A percentile compares a stretch with the other conserved stretches of the same genome.
phyloP scores from a whole-genome alignment of 2,888 invertebrate species.

The Tortricodes alternella region DNA sequence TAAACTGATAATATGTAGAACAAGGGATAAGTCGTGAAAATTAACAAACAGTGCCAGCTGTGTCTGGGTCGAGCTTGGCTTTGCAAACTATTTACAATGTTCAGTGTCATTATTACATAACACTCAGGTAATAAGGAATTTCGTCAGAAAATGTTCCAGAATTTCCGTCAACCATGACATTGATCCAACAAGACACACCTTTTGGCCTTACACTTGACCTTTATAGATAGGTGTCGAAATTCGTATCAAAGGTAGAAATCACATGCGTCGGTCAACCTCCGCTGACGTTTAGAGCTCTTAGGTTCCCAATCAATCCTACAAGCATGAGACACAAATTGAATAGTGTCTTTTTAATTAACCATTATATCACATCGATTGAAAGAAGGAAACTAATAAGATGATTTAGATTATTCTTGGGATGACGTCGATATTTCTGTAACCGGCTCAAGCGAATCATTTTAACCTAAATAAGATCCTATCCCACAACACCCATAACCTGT shows the following conservation, averaged over 20 bases:
- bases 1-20: constrained; percentile 14
- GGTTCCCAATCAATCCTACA: constrained; percentile 22
- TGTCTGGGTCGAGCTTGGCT: constrained; percentile 69
- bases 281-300: constrained; percentile 42
- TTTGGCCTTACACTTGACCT: constrained; percentile 73
- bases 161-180: constrained; percentile 5
- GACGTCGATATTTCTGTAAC: constrained; percentile 57
- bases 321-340: constrained; percentile 14
- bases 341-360: background rate
- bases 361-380: background rate
- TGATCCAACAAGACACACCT: constrained; percentile 25
- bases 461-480: constrained; percentile 43
- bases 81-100: constrained; percentile 62
- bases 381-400: constrained; percentile 38
- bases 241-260: constrained; percentile 54
- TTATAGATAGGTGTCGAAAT: constrained; percentile 50
- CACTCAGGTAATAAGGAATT: constrained; percentile 45
- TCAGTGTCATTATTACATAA: constrained; percentile 73
- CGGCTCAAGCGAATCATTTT: constrained; percentile 54
- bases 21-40: constrained; percentile 39
- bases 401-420: constrained; percentile 49
- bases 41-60: constrained; percentile 63
- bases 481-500: background rate
- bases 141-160: constrained; percentile 26
- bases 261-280: constrained; percentile 49